Conservation (phyloP, 2,888 invertebrate genomes). For the Cryptocephalus primarius region DNA sequence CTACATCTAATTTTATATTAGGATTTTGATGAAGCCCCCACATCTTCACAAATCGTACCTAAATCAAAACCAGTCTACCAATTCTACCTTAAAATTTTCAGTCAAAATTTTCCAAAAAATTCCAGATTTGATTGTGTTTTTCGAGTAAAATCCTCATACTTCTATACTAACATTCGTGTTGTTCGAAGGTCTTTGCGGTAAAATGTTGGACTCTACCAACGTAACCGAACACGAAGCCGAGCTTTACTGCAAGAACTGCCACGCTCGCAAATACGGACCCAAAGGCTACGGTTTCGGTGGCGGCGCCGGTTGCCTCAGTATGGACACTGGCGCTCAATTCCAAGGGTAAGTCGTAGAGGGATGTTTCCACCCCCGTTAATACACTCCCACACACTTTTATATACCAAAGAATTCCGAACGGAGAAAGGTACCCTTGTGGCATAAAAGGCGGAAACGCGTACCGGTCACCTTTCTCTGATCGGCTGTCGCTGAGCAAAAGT, state of each 20-base stretch:
- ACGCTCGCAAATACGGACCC: conserved; percentile 96
- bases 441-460: too few species aligned
- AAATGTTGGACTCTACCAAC: conserved; percentile 97
- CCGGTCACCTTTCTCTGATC: too few species aligned
- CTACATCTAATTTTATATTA: too few species aligned
- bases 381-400: conserved; percentile 2
- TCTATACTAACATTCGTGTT: too few species aligned
- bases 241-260: conserved; percentile 95
- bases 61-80: too few species aligned
- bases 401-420: background rate
- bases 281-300: conserved; percentile 98
- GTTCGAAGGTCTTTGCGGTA: conserved; percentile 80
- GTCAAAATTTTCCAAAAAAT: too few species aligned
- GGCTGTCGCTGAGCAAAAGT: background rate
- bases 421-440: too few species aligned
- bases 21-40: too few species aligned
- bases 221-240: conserved; percentile 95
- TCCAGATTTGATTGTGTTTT: too few species aligned
- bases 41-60: too few species aligned
- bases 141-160: too few species aligned
- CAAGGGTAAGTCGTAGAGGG: conserved; percentile 57
- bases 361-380: background rate
- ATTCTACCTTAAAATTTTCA: too few species aligned
- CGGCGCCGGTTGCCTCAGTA: conserved; percentile 93
- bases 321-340: conserved; percentile 89